These are phyloP conservation scores for Laspeyria flexula DNA, from an alignment of 2,888 invertebrate genomes.

Conservation along the genomic window DNA sequence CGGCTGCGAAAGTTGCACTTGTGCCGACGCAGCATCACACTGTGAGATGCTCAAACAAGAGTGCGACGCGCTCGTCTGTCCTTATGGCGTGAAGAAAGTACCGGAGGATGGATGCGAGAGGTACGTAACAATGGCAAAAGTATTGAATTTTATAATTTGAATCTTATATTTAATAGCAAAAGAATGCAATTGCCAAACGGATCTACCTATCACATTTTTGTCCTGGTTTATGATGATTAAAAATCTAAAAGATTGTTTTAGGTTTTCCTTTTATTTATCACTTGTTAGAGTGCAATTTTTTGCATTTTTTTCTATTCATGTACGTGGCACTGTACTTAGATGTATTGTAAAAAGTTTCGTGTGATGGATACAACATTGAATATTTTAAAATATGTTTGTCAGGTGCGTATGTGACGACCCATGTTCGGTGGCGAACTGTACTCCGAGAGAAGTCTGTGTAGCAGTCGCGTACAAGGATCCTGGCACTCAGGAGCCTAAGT, in stretches of 20 bases:
- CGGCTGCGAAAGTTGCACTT: conserved; percentile 89
- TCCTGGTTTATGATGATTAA: too few species aligned
- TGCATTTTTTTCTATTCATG: too few species aligned
- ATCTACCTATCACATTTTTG: too few species aligned
- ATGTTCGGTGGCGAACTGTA: conserved; percentile 88
- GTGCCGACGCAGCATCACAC: conserved; percentile 46
- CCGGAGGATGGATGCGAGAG: conserved; percentile 60
- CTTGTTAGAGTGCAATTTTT: too few species aligned
- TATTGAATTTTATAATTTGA: too few species aligned
- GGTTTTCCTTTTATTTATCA: too few species aligned
- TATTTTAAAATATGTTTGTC: background rate
- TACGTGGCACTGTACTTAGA: too few species aligned
- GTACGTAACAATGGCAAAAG: conserved; percentile 32
- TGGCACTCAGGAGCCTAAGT: conserved; percentile 62
- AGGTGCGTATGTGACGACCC: conserved; percentile 87
- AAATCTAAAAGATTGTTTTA: too few species aligned
- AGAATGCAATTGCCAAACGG: too few species aligned
- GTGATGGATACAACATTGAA: too few species aligned
- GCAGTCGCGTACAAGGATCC: conserved; percentile 83
- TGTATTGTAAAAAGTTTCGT: too few species aligned
- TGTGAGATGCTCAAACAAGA: conserved; percentile 87
- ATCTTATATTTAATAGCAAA: too few species aligned
- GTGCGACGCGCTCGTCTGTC: conserved; percentile 89
- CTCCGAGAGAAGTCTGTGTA: conserved; percentile 89
- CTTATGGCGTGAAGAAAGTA: conserved; percentile 88